These are phyloP conservation scores for Amblyjoppa proteus DNA, from an alignment of 2,888 invertebrate genomes.

Conservation along the genomic window DNA sequence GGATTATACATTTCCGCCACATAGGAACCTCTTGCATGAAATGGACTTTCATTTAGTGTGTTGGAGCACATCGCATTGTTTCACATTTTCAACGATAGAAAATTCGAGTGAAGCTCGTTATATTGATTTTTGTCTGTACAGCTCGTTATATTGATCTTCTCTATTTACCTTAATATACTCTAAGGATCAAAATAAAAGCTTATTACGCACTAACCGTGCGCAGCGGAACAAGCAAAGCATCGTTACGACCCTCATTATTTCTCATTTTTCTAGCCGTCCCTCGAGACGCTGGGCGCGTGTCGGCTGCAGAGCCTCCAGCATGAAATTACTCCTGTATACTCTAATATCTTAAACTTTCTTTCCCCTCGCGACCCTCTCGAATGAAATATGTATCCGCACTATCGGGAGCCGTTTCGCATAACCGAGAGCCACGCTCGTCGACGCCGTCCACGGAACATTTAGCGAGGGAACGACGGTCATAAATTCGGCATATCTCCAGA, in stretches of 20 bases:
- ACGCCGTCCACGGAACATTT: background rate
- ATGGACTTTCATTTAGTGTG: too few relatives aligned
- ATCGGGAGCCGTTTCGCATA: background rate
- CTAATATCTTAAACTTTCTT: slow-evolving; percentile 21
- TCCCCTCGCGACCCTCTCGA: background rate
- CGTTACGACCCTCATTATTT: slow-evolving; percentile 43
- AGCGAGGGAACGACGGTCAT: background rate
- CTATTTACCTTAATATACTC: slow-evolving; percentile 38
- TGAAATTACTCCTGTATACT: slow-evolving; percentile 17
- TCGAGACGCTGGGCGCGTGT: background rate
- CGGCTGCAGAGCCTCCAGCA: slow-evolving; percentile 2
- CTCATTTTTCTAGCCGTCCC: background rate
- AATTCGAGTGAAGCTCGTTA: too few relatives aligned
- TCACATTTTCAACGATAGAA: too few relatives aligned
- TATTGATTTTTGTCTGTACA: background rate
- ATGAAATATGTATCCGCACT: background rate
- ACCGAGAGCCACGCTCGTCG: background rate
- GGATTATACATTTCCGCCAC: too few relatives aligned
- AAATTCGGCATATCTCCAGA: background rate
- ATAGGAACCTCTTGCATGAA: too few relatives aligned
- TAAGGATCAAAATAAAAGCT: slow-evolving; percentile 26
- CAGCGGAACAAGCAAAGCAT: slow-evolving; percentile 4
- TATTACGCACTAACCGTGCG: background rate
- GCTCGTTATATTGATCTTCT: slow-evolving; percentile 37
- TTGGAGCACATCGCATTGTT: too few relatives aligned